Conservation (phyloP, 2,888 invertebrate species). For the Cotesia congregata region DNA sequence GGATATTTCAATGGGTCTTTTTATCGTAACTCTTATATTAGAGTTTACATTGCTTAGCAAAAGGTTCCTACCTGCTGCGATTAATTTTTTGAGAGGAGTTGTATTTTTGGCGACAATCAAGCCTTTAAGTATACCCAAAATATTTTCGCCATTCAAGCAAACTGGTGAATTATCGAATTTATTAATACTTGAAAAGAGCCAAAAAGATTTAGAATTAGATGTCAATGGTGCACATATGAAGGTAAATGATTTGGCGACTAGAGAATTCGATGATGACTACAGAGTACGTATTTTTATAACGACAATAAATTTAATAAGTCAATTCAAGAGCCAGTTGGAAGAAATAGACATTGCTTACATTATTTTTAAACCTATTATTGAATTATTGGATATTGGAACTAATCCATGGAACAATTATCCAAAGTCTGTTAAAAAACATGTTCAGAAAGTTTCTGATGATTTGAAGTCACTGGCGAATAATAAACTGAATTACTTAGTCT, state of each 20-base stretch:
- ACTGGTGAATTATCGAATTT: constrained; percentile 73
- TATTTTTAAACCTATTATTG: constrained; percentile 58
- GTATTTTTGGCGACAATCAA: constrained; percentile 81
- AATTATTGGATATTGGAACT: constrained; percentile 70
- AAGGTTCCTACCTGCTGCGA: constrained; percentile 83
- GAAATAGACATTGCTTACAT: constrained; percentile 60
- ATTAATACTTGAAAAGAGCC: constrained; percentile 74
- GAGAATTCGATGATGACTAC: constrained; percentile 75
- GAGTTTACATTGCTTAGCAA: constrained; percentile 87
- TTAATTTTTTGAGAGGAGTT: constrained; percentile 85
- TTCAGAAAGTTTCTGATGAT: constrained; percentile 70
- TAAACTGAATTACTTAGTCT: constrained; percentile 73
- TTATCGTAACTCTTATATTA: constrained; percentile 79
- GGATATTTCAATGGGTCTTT: constrained; percentile 84
- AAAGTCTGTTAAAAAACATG: constrained; percentile 70
- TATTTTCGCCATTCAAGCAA: constrained; percentile 79
- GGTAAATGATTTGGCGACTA: constrained; percentile 73
- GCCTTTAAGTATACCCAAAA: constrained; percentile 74
- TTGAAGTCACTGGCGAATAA: constrained; percentile 73
- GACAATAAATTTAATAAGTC: constrained; percentile 74
- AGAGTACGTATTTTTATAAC: constrained; percentile 76
- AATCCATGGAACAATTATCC: constrained; percentile 78
- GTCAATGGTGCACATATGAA: constrained; percentile 69
- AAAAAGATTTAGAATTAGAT: constrained; percentile 62
- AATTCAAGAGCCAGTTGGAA: constrained; percentile 69